A percentile compares a stretch with the other conserved stretches of the same genome.
phyloP scores from a whole-genome alignment of 2,797 vertebrate genomes.

The Ceyx erithaca region DNA sequence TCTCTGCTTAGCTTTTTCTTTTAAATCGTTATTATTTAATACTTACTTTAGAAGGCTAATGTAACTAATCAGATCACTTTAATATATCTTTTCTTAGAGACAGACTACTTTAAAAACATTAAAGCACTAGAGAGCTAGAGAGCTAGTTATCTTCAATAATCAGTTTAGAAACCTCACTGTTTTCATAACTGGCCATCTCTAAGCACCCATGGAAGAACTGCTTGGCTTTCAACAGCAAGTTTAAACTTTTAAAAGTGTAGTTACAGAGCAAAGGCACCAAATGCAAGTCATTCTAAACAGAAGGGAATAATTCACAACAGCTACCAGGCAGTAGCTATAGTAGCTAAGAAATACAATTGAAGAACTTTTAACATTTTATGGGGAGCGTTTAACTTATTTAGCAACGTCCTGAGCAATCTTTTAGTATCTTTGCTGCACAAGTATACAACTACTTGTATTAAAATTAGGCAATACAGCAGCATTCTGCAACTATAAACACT shows the following conservation, averaged over 20 bases:
- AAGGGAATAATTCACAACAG: background rate
- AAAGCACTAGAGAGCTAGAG: slow-evolving; percentile 28
- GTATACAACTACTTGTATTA: too few species aligned
- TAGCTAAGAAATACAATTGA: background rate
- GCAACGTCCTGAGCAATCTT: background rate
- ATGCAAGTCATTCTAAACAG: background rate
- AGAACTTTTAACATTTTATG: background rate
- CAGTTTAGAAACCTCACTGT: background rate
- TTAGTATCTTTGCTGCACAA: background rate
- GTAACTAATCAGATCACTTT: background rate
- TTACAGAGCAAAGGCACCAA: background rate
- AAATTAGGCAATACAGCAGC: too few species aligned
- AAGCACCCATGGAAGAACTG: background rate
- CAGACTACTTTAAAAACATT: slow-evolving; percentile 1
- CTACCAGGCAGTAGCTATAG: background rate
- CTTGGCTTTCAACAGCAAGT: background rate
- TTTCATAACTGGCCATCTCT: background rate
- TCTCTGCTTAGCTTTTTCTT: background rate
- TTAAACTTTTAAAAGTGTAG: background rate
- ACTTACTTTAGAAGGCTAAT: background rate
- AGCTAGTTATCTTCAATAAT: background rate
- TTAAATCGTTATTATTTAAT: background rate
- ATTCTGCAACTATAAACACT: too few species aligned
- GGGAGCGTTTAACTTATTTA: background rate
- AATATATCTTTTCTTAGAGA: slow-evolving; percentile 12